These are phyloP conservation scores for Eulithis testata DNA, from an alignment of 2,888 invertebrate genomes.

Conservation along the genomic window DNA sequence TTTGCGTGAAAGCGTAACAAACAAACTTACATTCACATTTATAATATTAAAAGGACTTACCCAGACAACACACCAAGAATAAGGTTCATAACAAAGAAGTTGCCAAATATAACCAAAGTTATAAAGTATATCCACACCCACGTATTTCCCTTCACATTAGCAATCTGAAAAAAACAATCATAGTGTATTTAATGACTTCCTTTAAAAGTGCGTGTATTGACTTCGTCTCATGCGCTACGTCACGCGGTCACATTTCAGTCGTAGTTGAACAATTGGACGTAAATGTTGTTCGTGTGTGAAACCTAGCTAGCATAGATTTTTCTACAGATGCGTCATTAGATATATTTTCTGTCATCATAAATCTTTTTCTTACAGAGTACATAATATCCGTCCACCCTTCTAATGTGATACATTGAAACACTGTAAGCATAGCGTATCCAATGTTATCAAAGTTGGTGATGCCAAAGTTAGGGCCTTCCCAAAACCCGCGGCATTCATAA, in stretches of 20 bases:
- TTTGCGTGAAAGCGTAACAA: no score
- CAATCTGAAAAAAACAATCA: slow-evolving; percentile 86
- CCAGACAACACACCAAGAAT: slow-evolving; percentile 99
- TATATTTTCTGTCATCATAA: neutral
- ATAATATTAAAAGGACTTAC: no score
- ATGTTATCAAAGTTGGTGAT: slow-evolving; percentile 99
- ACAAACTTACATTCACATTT: no score
- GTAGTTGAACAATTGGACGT: no score
- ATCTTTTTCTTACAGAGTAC: slow-evolving; percentile 88
- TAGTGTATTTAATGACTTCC: neutral
- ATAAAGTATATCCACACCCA: slow-evolving; percentile 99
- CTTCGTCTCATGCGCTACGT: neutral
- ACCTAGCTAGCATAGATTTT: no score
- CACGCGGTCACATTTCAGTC: no score
- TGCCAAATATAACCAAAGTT: slow-evolving; percentile 99
- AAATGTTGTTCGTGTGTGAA: no score
- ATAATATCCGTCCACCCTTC: slow-evolving; percentile 99
- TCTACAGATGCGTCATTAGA: no score
- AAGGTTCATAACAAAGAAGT: slow-evolving; percentile 99
- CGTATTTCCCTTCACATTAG: slow-evolving; percentile 96
- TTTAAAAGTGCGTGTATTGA: neutral
- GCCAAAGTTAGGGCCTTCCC: slow-evolving; percentile 94
- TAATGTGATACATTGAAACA: slow-evolving; percentile 99
- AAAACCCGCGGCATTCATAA: slow-evolving; percentile 83
- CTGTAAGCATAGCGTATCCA: slow-evolving; percentile 99